Evolutionary conservation across 2,888 invertebrate species (phyloP), one percentile per base, ranked within the genome.

Genomic region (Drosophila mercatorum): DNA sequence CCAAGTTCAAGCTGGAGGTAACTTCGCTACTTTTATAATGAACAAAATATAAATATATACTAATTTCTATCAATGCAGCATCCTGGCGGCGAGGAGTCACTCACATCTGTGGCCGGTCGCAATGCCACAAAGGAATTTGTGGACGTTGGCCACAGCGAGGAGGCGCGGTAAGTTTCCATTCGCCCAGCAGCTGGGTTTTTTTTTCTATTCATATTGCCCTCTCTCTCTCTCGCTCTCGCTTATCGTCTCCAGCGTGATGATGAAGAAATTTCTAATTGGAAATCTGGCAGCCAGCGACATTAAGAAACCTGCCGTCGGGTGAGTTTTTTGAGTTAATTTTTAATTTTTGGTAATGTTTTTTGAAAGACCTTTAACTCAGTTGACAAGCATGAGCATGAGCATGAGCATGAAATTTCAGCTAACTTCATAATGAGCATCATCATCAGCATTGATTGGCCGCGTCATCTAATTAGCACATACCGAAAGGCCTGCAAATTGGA

Each of bases 111-210:
- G 92, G 97, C 96, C 22, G 98, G 98, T 31, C 95, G 95, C 91
- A 97, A 98, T 93, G 97, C 95, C 28, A 97, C 98, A 26, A 98
- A 97, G 92, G 95, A 97, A 3, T 99, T 99, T 93, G 97, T 98
- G 93, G 98, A 99, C 93, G 99, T 99, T 78, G 99, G 99, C 17
- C 99, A 99, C 93, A 99, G 99, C 31, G 95, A 95, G 31, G 99
- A 99, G 92, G 99, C 99, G 44, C 95, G 98, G 93, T 97, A 96
- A 94, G 68, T 11, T 8, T 34, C 10, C 17, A 40, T 8, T 3
- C 22, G 14, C 41, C 26, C 5, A 36, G 10, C 51, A 26, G 3
- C 52, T 26, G 31, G 31, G 3, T 17, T 26, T 5, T 38, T 14
- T 53, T 34, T 34, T 34, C 7, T 38, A 53, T 14, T 43, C 28